phyloP scores from a whole-genome alignment of 30 jellyfish, hydroid and myxozoan species.

The Pelagia noctiluca region DNA sequence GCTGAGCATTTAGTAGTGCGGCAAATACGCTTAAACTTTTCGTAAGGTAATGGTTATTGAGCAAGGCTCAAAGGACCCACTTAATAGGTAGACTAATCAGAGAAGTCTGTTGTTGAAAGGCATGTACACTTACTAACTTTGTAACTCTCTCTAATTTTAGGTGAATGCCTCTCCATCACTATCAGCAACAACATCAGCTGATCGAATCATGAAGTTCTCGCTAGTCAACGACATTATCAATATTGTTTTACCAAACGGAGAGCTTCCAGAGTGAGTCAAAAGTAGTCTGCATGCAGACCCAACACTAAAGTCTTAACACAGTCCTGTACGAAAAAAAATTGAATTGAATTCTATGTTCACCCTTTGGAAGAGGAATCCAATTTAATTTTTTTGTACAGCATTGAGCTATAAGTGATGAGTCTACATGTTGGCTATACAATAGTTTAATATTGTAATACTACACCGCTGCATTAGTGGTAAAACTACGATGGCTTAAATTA shows the following conservation, averaged over 20 bases:
- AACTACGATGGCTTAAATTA: too few species aligned
- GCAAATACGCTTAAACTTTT: too few species aligned
- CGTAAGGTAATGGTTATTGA: too few species aligned
- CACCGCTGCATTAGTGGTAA: too few species aligned
- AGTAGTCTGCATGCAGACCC: neutral
- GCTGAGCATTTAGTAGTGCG: too few species aligned
- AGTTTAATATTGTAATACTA: too few species aligned
- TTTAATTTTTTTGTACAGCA: neutral
- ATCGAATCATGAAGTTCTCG: conserved; percentile 90
- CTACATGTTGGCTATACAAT: too few species aligned
- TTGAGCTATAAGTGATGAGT: neutral
- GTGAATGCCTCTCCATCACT: conserved; percentile 98
- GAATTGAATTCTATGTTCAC: neutral
- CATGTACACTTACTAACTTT: conserved; percentile 9
- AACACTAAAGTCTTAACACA: neutral
- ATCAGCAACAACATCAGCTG: conserved; percentile 96
- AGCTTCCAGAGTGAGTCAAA: conserved; percentile 84
- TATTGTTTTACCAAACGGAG: conserved; percentile 90
- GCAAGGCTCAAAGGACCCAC: too few species aligned
- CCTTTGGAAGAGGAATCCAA: neutral
- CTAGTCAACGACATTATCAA: conserved; percentile 89
- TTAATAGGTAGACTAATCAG: too few species aligned
- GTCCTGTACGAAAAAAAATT: neutral
- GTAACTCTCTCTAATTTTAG: conserved; percentile 39
- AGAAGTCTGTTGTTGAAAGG: neutral